A percentile compares a stretch with the other conserved stretches of the same genome.
phyloP scores from a whole-genome alignment of 2,888 invertebrate species.

The Apotomis capreana region DNA sequence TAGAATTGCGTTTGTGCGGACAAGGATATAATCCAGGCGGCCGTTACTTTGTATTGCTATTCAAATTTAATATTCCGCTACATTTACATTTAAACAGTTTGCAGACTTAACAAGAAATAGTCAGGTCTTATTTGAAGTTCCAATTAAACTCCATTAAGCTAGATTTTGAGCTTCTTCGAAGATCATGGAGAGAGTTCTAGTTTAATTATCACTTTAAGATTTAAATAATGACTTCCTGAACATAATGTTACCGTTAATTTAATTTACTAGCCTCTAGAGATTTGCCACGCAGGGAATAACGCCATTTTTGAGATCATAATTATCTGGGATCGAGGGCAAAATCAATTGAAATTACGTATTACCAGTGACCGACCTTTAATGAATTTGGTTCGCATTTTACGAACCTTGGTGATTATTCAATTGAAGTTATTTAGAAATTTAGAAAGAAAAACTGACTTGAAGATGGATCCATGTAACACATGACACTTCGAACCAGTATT shows the following conservation, averaged over 20 bases:
- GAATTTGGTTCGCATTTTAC: no score
- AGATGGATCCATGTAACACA: no score
- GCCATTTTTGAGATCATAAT: no score
- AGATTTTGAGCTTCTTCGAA: background rate
- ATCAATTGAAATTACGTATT: no score
- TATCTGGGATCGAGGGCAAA: no score
- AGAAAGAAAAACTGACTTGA: no score
- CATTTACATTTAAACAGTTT: constrained; percentile 26
- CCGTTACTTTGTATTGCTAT: constrained; percentile 32
- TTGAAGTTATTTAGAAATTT: no score
- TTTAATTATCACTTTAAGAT: background rate
- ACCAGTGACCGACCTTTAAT: no score
- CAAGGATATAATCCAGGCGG: constrained; percentile 15
- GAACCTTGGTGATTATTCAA: no score
- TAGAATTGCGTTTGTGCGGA: background rate
- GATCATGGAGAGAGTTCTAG: background rate
- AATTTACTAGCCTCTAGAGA: background rate
- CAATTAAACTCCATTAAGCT: constrained; percentile 13
- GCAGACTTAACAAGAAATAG: constrained; percentile 4
- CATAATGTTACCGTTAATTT: background rate
- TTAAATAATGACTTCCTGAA: background rate
- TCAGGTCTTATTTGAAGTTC: constrained; percentile 14
- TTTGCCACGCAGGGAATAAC: no score
- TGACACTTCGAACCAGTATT: no score
- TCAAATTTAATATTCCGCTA: constrained; percentile 27